A percentile compares a stretch with the other conserved stretches of the same genome.
phyloP scores from a whole-genome alignment of 2,113 vertebrate genomes.

The Cygnus atratus region DNA sequence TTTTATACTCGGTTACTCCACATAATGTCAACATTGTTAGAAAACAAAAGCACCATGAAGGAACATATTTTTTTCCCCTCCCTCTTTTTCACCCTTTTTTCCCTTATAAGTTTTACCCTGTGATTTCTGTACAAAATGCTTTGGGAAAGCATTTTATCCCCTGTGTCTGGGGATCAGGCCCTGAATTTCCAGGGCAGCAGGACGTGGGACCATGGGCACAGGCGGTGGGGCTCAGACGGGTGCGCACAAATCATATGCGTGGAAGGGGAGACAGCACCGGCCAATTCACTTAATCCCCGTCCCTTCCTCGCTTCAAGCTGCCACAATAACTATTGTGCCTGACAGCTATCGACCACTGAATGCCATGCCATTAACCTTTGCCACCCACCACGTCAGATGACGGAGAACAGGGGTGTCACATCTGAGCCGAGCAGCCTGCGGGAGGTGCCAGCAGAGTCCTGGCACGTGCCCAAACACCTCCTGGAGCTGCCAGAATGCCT shows the following conservation, averaged over 20 bases:
- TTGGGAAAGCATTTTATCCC: rapidly evolving
- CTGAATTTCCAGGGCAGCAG: background rate
- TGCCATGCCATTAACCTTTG: background rate
- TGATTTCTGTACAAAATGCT: background rate
- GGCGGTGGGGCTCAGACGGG: background rate
- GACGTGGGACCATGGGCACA: rapidly evolving
- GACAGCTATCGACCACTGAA: background rate
- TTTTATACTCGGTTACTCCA: constrained; percentile 66
- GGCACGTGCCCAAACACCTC: rapidly evolving
- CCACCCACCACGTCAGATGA: background rate
- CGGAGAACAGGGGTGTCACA: background rate
- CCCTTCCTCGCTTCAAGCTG: background rate
- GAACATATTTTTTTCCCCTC: background rate
- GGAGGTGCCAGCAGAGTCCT: background rate
- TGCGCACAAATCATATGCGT: background rate
- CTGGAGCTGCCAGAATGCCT: background rate
- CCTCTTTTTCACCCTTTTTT: background rate
- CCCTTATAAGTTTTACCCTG: background rate
- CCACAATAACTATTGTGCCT: background rate
- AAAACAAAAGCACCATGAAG: constrained; percentile 64
- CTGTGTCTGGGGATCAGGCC: background rate
- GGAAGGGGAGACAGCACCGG: background rate
- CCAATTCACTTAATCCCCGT: background rate
- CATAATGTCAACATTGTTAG: constrained; percentile 67
- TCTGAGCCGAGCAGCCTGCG: rapidly evolving